These are phyloP conservation scores for Otolemur crassicaudatus DNA, from an alignment of 2,797 vertebrate genomes.

Conservation along the genomic window DNA sequence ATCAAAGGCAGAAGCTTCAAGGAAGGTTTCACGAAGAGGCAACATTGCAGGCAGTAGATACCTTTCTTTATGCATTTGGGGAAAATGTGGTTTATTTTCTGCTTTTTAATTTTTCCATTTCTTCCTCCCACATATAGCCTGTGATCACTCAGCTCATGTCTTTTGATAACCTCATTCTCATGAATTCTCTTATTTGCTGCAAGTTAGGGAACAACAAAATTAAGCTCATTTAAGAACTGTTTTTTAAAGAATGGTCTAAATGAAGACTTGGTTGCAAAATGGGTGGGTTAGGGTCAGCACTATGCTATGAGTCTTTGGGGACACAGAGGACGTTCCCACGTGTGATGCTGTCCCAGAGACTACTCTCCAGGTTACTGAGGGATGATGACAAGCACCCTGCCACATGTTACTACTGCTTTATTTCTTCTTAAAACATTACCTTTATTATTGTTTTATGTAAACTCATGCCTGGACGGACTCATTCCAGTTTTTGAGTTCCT, in stretches of 20 bases:
- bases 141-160: background rate
- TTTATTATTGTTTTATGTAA: constrained; percentile 33
- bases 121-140: background rate
- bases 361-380: background rate
- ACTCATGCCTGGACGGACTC: background rate
- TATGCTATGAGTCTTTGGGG: background rate
- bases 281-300: background rate
- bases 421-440: background rate
- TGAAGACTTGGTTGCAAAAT: background rate
- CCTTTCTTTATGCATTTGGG: background rate
- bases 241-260: background rate
- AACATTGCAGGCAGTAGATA: background rate
- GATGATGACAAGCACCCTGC: background rate
- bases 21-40: background rate
- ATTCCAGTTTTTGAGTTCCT: background rate
- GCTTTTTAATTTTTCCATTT: background rate
- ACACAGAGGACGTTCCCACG: background rate
- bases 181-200: background rate
- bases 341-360: background rate
- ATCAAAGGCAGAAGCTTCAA: background rate
- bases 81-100: background rate
- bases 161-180: background rate
- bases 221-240: background rate
- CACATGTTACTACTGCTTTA: background rate
- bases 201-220: background rate